These are phyloP conservation scores for Sceloporus tristichus DNA, from an alignment of 2,113 vertebrate species.

Conservation along the genomic window DNA sequence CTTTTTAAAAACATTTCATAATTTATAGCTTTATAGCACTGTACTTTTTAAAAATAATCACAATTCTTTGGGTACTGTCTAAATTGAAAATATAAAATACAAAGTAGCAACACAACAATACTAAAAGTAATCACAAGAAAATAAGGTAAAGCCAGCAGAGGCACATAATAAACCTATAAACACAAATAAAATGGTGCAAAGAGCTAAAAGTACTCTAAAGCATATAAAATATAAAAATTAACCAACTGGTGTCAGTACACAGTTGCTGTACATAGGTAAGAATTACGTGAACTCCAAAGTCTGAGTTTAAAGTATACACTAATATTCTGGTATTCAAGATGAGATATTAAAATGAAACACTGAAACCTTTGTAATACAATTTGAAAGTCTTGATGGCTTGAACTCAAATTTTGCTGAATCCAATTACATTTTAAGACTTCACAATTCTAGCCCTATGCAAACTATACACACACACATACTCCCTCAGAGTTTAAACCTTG, in stretches of 20 bases:
- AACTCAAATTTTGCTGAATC: not conserved
- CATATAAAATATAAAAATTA: not conserved
- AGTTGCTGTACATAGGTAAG: not conserved
- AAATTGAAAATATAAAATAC: not conserved
- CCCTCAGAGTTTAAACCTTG: no score
- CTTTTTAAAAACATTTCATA: not conserved
- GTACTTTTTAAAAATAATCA: not conserved
- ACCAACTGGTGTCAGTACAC: not conserved
- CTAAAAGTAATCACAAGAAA: not conserved
- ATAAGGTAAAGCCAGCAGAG: not conserved
- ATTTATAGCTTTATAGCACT: not conserved
- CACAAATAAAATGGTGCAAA: not conserved
- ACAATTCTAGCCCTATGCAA: not conserved
- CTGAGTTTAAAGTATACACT: not conserved
- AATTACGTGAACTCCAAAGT: not conserved
- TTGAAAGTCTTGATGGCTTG: not conserved
- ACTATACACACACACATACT: no score
- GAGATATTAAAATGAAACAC: not conserved
- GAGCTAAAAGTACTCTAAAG: not conserved
- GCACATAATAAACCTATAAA: not conserved
- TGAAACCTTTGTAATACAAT: conserved; percentile 5
- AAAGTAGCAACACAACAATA: not conserved
- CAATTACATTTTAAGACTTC: conserved; percentile 5
- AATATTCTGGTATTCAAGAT: not conserved
- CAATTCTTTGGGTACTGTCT: not conserved